Conservation (phyloP, 2,888 invertebrate species). For the Oligia fasciuncula region DNA sequence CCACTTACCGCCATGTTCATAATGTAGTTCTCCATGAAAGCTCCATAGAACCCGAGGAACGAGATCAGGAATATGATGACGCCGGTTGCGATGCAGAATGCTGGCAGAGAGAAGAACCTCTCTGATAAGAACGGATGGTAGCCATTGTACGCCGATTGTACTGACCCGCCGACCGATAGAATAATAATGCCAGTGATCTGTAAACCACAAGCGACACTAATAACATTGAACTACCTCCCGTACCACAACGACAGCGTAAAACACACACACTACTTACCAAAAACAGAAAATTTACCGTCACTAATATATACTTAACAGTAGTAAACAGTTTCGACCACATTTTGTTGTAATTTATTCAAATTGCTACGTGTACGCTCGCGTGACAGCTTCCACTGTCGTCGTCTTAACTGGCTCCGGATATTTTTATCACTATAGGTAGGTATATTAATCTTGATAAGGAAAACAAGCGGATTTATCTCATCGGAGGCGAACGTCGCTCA, state of each 20-base stretch:
- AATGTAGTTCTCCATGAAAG: constrained; percentile 95
- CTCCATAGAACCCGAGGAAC: constrained; percentile 97
- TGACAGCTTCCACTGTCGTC: constrained; percentile 74
- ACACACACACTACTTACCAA: constrained; percentile 79
- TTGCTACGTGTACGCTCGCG: constrained; percentile 65
- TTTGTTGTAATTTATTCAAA: constrained; percentile 70
- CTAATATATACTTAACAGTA: constrained; percentile 85
- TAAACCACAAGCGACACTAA: constrained; percentile 57
- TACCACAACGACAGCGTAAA: background rate
- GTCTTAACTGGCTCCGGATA: constrained; percentile 79
- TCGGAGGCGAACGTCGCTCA: constrained; percentile 56
- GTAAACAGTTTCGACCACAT: constrained; percentile 87
- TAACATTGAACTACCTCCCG: constrained; percentile 23
- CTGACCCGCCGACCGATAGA: constrained; percentile 93
- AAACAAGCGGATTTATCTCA: constrained; percentile 85
- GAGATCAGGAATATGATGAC: constrained; percentile 93
- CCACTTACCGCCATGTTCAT: constrained; percentile 93
- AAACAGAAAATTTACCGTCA: constrained; percentile 84
- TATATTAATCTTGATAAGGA: constrained; percentile 87
- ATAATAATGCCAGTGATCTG: constrained; percentile 95
- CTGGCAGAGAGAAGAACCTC: constrained; percentile 93
- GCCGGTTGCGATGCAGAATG: constrained; percentile 93
- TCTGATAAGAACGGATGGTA: constrained; percentile 92
- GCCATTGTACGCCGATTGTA: constrained; percentile 91
- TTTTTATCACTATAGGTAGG: constrained; percentile 82